Evolutionary conservation across 2,113 vertebrate species (phyloP).

Genomic region (Neofelis nebulosa): DNA sequence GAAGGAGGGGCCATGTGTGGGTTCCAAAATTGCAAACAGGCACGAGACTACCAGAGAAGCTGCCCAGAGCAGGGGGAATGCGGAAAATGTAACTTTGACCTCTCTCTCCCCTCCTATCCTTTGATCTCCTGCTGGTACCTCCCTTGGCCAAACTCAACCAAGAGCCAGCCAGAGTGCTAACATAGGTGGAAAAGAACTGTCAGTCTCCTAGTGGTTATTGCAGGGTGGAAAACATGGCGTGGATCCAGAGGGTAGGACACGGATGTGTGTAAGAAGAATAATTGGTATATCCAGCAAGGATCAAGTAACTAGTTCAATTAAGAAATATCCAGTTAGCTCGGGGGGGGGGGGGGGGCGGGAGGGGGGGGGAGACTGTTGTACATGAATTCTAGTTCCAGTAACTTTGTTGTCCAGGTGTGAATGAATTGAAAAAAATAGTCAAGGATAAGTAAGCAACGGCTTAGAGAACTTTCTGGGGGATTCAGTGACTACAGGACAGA

Average conservation of each 20-base stretch:
- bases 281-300: not conserved
- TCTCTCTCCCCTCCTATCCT: not conserved
- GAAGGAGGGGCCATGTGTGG: not conserved
- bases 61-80: not conserved
- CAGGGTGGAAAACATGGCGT: not conserved
- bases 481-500: not conserved
- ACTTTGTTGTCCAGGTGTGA: not conserved
- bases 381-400: not conserved
- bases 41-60: not conserved
- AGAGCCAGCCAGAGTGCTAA: not conserved
- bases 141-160: not conserved
- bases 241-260: not conserved
- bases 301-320: not conserved
- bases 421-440: conserved; percentile 5
- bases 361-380: not conserved
- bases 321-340: conserved; percentile 10
- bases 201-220: not conserved
- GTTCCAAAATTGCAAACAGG: not conserved
- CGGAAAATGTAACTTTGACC: not conserved
- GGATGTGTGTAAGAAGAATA: not conserved
- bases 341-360: accelerated
- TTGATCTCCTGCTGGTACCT: not conserved
- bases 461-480: conserved; percentile 1
- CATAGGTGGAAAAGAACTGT: not conserved
- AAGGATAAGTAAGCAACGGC: not conserved